Evolutionary conservation across 2,888 invertebrate species (phyloP).

Genomic region (Lysandra coridon): DNA sequence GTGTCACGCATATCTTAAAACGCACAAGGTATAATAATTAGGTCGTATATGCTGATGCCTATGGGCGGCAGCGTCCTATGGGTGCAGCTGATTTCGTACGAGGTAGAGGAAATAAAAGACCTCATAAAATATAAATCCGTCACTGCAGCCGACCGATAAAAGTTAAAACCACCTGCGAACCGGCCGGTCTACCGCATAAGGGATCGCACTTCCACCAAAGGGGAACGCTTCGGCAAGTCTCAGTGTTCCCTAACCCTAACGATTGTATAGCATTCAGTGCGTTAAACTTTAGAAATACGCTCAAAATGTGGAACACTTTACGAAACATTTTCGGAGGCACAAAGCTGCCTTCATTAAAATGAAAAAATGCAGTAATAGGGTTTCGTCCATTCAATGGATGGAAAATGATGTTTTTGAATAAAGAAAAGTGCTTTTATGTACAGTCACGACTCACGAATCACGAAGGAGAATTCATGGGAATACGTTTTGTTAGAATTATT

Average conservation of each 20-base stretch:
- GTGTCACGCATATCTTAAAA: no score
- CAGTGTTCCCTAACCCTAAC: neutral
- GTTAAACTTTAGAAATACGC: slow-evolving; percentile 15
- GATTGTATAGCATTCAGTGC: neutral
- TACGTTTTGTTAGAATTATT: neutral
- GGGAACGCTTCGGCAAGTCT: neutral
- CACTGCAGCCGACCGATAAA: no score
- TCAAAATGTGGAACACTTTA: slow-evolving; percentile 8
- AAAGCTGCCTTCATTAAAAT: slow-evolving; percentile 32
- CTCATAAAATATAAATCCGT: no score
- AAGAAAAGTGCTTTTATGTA: slow-evolving; percentile 1
- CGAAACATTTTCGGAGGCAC: slow-evolving; percentile 19
- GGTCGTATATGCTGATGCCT: no score
- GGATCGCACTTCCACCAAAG: neutral
- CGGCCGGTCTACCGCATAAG: no score
- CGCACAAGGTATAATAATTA: no score
- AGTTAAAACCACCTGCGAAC: no score
- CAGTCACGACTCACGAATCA: neutral
- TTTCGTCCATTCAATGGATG: neutral
- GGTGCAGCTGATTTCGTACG: no score
- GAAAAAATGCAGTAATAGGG: slow-evolving; percentile 24
- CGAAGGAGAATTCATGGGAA: slow-evolving; percentile 11
- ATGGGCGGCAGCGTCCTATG: no score
- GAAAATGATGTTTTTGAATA: neutral
- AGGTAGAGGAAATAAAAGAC: no score